Conservation (phyloP, 2,888 invertebrate species). For the Exephanes ischioxanthus region DNA sequence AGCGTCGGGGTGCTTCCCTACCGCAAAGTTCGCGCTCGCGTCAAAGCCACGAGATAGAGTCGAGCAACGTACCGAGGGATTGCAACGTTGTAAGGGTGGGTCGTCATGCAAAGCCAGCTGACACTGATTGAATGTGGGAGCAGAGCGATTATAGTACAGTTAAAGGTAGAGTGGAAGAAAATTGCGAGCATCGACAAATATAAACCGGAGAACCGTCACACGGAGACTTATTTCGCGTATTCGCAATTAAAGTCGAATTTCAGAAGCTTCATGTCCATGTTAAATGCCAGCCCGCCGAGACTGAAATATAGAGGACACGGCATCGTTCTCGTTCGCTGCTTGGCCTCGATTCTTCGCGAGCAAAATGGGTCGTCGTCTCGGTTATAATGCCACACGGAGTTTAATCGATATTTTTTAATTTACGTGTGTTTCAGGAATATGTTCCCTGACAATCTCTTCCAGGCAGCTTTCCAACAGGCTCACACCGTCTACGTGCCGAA, state of each 20-base stretch:
- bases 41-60: constrained; percentile 41
- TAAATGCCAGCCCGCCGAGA: constrained; percentile 19
- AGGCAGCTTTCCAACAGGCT: constrained; percentile 93
- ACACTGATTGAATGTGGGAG: constrained; percentile 63
- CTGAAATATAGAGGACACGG: constrained; percentile 20
- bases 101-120: constrained; percentile 59
- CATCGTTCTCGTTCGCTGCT: constrained; percentile 11
- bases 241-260: constrained; percentile 35
- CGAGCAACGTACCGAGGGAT: constrained; percentile 28
- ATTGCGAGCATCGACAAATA: constrained; percentile 15
- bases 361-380: constrained; percentile 56
- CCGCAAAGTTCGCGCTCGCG: constrained; percentile 34
- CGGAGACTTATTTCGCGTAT: background rate
- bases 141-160: constrained; percentile 38
- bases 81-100: constrained; percentile 8
- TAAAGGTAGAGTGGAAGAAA: background rate
- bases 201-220: background rate
- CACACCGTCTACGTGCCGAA: constrained; percentile 90
- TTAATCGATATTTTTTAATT: constrained; percentile 13
- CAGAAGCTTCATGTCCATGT: constrained; percentile 1
- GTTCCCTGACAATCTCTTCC: constrained; percentile 96
- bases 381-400: constrained; percentile 7
- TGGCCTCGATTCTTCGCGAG: constrained; percentile 56
- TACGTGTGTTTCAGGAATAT: constrained; percentile 90
- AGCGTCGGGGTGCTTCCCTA: constrained; percentile 60